Percentiles rank a stretch among this genome's conserved stretches.
Evolutionary conservation across 2,113 vertebrate genomes (phyloP).

Genomic region (Thunnus thynnus): DNA sequence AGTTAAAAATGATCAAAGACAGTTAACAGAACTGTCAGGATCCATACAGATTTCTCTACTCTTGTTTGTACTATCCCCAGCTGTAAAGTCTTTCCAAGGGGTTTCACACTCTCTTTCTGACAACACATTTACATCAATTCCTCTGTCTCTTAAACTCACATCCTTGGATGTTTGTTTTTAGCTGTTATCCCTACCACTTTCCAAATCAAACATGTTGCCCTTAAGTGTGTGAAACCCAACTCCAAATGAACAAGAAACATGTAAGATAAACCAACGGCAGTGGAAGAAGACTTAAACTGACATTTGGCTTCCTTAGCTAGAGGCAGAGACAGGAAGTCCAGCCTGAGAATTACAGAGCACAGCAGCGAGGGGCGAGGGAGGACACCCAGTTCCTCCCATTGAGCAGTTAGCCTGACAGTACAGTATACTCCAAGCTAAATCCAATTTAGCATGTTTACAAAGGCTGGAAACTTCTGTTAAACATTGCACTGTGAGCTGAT

Average conservation of each 20-base stretch:
- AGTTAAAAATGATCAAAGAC: not conserved
- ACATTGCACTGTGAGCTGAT: slow-evolving; percentile 12
- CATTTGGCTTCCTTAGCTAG: slow-evolving; percentile 52
- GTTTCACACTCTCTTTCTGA: not conserved
- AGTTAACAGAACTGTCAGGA: not conserved
- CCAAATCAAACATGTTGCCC: not conserved
- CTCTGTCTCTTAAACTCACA: too few species aligned
- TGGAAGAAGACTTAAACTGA: slow-evolving; percentile 38
- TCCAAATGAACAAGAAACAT: slow-evolving; percentile 20
- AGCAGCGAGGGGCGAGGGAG: slow-evolving; percentile 28
- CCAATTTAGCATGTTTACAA: slow-evolving; percentile 23
- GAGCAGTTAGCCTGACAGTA: slow-evolving; percentile 19
- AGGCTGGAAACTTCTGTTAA: slow-evolving; percentile 14
- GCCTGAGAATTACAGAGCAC: slow-evolving; percentile 30
- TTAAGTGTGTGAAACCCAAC: not conserved
- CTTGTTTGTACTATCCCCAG: not conserved
- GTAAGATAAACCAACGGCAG: slow-evolving; percentile 30
- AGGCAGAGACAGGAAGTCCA: slow-evolving; percentile 32
- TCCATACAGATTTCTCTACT: not conserved
- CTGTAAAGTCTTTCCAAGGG: not conserved
- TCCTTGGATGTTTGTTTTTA: not conserved
- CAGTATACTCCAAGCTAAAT: slow-evolving; percentile 12
- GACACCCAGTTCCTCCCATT: slow-evolving; percentile 14
- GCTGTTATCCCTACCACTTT: not conserved
- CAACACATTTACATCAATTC: too few species aligned